These are phyloP conservation scores for Tangara arthus DNA, from an alignment of 2,797 vertebrate species.

Conservation along the genomic window DNA sequence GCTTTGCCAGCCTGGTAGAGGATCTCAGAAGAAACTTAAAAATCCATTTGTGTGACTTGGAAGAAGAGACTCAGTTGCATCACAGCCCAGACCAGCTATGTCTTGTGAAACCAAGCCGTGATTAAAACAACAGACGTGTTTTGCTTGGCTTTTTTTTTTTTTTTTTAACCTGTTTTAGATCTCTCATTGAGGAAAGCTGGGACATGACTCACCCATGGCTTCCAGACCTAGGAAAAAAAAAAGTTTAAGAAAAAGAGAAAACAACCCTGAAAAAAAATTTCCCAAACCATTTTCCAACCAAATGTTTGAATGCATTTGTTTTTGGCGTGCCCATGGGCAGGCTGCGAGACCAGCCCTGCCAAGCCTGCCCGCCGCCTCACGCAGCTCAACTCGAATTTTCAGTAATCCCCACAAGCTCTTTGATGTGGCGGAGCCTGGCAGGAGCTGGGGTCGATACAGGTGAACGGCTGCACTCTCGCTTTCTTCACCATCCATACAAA, in stretches of 20 bases:
- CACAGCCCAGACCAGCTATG: slow-evolving; percentile 15
- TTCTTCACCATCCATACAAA: neutral
- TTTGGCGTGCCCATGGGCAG: neutral
- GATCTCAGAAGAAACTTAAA: neutral
- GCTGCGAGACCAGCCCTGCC: neutral
- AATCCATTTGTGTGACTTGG: neutral
- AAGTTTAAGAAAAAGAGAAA: neutral
- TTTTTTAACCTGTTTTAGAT: neutral
- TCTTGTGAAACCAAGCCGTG: neutral
- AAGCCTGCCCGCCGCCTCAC: neutral
- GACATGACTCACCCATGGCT: neutral
- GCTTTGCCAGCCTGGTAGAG: neutral
- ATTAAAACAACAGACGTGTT: slow-evolving; percentile 43
- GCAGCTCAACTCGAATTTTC: neutral
- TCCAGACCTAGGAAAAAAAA: neutral
- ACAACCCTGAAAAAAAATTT: neutral
- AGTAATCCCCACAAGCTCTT: neutral
- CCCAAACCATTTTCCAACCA: slow-evolving; percentile 10
- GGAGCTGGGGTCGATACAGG: neutral
- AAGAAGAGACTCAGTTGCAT: slow-evolving; percentile 12
- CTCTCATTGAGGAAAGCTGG: slow-evolving; percentile 21
- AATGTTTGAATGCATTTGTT: neutral
- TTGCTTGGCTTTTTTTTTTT: neutral
- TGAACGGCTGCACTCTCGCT: neutral
- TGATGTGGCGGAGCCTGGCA: slow-evolving; percentile 39